phyloP scores from a whole-genome alignment of 2,113 vertebrate species.

The Lota lota region DNA sequence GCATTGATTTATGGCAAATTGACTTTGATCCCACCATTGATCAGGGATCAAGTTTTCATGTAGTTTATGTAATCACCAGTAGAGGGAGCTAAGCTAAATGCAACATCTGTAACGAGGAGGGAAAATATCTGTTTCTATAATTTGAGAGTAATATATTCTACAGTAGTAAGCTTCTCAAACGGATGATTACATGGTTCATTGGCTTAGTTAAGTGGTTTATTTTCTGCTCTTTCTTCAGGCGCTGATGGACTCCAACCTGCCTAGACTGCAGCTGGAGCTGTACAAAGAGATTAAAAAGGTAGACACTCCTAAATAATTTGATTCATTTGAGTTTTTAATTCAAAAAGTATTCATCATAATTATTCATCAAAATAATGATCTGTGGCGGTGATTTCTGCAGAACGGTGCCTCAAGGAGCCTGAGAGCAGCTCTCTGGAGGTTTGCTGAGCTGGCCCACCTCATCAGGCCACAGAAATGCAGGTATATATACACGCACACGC shows the following conservation, averaged over 20 bases:
- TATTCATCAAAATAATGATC: background rate
- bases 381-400: conserved; percentile 57
- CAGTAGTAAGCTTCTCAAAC: too few species aligned
- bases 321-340: background rate
- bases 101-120: too few species aligned
- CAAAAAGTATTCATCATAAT: background rate
- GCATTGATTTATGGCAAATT: too few species aligned
- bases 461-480: conserved; percentile 98
- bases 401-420: conserved; percentile 93
- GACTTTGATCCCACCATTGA: too few species aligned
- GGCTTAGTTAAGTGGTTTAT: background rate
- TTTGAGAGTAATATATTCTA: too few species aligned
- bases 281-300: conserved; percentile 99
- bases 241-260: conserved; percentile 96
- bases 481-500: conserved; percentile 56
- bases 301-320: background rate
- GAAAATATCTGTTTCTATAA: too few species aligned
- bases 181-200: too few species aligned
- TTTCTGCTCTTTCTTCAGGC: conserved; percentile 72
- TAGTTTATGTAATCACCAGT: too few species aligned
- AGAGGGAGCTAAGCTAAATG: too few species aligned
- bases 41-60: too few species aligned
- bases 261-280: conserved; percentile 90
- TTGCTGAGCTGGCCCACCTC: conserved; percentile 94
- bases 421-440: conserved; percentile 94